Evolutionary conservation across 1,140 invertebrate genomes (phyloP), one percentile per base, ranked within the genome.

Genomic region (Drosophila rhopaloa): DNA sequence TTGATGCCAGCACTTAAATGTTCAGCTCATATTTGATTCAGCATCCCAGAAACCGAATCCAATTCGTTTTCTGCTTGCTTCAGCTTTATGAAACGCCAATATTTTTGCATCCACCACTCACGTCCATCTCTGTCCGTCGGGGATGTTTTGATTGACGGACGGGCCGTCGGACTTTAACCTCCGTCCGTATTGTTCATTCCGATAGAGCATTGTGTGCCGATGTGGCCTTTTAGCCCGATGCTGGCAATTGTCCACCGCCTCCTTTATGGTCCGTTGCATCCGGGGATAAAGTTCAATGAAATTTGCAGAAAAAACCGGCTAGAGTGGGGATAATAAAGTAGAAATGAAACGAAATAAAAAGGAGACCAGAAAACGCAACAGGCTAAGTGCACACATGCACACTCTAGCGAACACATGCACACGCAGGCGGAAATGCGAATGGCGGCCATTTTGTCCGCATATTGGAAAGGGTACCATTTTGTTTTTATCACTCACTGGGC

Each of bases 241-340:
- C 71, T 41, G 35, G 32, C 53, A 32, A 70, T 71, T 57, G 67
- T 70, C 50, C 43, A 16, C 19, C 27, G 32, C 63, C 61, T 35
- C 41, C 41, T 24, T 70, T 11, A 47, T 53, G 73, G 73, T 58
- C 72, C 59, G 58, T 47, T 76, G 73, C 73, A 60, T 76, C 48
- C 55, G 55, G 55, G 38, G 10, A 47, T 48, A 46, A 46, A 32
- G 61, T 56, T 66, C 53, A 53, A 57, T 56, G 47, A 57, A 68
- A 68, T 68, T 37, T 67, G 47, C 32, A 67, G 53, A 46, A 72
- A 19, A 51, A 24, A 24, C 47, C 67, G 44, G 40, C 32, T 11
- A 60, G 63, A 53, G 35, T 76, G 54, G 32, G 27, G 38, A 37
- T 55, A 44, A 48, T 75, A 65, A 65, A 66, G 71, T 47, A 38